Conservation (phyloP, 1,140 invertebrate species). For the Pseudomyrmex concolor region DNA sequence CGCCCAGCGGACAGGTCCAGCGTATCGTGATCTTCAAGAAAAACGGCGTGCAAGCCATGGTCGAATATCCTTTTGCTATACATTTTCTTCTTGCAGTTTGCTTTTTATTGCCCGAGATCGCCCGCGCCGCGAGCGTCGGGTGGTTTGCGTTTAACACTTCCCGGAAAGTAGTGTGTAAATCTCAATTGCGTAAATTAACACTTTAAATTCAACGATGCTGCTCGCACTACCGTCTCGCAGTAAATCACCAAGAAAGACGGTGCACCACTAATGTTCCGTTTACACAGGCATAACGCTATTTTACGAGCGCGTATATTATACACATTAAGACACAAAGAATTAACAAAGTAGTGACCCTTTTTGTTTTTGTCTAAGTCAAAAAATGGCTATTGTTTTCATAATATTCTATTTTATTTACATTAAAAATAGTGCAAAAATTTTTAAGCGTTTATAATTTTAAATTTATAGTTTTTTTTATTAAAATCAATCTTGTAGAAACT, state of each 20-base stretch:
- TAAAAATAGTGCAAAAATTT: too few relatives aligned
- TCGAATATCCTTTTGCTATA: conserved; percentile 96
- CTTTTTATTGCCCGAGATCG: too few relatives aligned
- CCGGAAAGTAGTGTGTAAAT: conserved; percentile 18
- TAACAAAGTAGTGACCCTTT: background rate
- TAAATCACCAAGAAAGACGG: conserved; percentile 20
- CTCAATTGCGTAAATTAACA: conserved; percentile 46
- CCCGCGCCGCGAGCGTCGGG: background rate
- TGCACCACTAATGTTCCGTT: conserved; percentile 18
- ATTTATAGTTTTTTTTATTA: background rate
- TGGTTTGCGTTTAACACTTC: conserved; percentile 26
- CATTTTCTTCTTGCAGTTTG: background rate
- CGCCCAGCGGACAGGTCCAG: conserved; percentile 97
- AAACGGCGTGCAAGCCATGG: conserved; percentile 99
- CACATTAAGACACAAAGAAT: background rate
- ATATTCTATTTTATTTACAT: too few relatives aligned
- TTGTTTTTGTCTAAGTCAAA: background rate
- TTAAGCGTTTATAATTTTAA: too few relatives aligned
- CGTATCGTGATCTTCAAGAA: conserved; percentile 99
- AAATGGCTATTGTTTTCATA: too few relatives aligned
- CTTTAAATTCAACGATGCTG: conserved; percentile 25
- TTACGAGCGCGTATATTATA: conserved; percentile 32
- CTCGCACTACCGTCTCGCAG: background rate
- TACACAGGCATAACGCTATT: background rate
- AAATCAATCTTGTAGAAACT: background rate